Percentiles rank a stretch among this genome's conserved stretches.
phyloP scores from a whole-genome alignment of 2,888 invertebrate species.

The Seira ritae region DNA sequence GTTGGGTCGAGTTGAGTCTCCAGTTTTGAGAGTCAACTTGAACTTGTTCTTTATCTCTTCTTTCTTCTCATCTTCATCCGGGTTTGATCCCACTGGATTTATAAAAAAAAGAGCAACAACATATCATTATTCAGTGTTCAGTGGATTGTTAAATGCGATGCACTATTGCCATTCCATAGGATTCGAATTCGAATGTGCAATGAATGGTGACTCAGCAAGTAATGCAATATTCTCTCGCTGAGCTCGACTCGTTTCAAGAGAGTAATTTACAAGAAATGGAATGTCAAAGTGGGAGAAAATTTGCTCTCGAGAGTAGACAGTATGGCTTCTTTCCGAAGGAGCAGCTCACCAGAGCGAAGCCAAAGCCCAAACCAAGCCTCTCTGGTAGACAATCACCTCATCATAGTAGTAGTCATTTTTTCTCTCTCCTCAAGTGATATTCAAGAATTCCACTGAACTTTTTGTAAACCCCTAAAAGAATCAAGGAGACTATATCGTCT shows the following conservation, averaged over 20 bases:
- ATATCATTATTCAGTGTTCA: constrained; percentile 52
- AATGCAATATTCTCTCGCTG: constrained; percentile 20
- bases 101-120: constrained; percentile 24
- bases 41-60: constrained; percentile 27
- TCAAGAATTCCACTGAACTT: too few relatives aligned
- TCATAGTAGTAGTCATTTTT: too few relatives aligned
- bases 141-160: constrained; percentile 26
- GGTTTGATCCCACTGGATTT: constrained; percentile 37
- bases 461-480: too few relatives aligned
- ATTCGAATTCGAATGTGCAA: background rate
- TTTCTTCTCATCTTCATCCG: constrained; percentile 30
- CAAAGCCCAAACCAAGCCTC: too few relatives aligned
- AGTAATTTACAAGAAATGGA: constrained; percentile 53
- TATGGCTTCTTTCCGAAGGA: too few relatives aligned
- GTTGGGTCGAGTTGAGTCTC: constrained; percentile 38
- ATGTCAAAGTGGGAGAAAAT: constrained; percentile 34
- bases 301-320: too few relatives aligned
- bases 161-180: background rate
- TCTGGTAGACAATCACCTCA: too few relatives aligned
- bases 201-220: constrained; percentile 43
- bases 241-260: constrained; percentile 50
- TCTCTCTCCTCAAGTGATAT: too few relatives aligned
- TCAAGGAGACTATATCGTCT: too few relatives aligned
- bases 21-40: constrained; percentile 37
- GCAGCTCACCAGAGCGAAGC: too few relatives aligned